Evolutionary conservation across 2,113 vertebrate species (phyloP), one percentile per base, ranked within the genome.

Genomic region (Coracopsis vasa): DNA sequence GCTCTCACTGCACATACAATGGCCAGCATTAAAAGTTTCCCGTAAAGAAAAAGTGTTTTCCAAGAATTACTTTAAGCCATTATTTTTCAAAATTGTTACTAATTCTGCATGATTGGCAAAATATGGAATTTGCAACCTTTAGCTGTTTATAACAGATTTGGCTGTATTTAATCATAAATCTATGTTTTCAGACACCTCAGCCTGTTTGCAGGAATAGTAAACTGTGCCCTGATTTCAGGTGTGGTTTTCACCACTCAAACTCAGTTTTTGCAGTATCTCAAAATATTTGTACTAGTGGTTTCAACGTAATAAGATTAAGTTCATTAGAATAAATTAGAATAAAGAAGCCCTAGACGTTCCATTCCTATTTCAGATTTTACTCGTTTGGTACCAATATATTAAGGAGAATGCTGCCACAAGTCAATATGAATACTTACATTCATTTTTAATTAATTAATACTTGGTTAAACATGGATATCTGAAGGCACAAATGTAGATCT

Each of bases 371-470:
- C 17, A 74, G 42, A 66, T 91, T 89, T 91, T 69, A 79, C 44
- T 69, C 5, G 39, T 90, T 92, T 87, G 21, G 47, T 56, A 87
- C 33, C n/a, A 69, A 25, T 58, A 69, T 0, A 5, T 73, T 73
- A 92, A 89, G 14, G 21, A 73, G 54, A 74, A 64, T 64, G 82
- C 65, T 80, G 48, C 45, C 4, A 1, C 88, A 82, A 94, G 92
- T 75, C 58, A 85, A 54, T 33, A 48, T 1, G 14, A 92, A 83
- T 83, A 92, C 86, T 73, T 42, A 74, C 45, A n/a, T 78, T 92
- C 2, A 24, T 77, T 82, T 94, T 80, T 16, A 91, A 95, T 94
- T 91, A 86, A 91, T 95, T 91, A 91, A 80, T 86, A 75, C 86
- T 91, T 84, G 53, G 35, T 92, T 95, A 95, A 97, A 95, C 54